Base-by-base conservation (phyloP, 2,888 invertebrate genomes). In the Acheta domesticus region DNA sequence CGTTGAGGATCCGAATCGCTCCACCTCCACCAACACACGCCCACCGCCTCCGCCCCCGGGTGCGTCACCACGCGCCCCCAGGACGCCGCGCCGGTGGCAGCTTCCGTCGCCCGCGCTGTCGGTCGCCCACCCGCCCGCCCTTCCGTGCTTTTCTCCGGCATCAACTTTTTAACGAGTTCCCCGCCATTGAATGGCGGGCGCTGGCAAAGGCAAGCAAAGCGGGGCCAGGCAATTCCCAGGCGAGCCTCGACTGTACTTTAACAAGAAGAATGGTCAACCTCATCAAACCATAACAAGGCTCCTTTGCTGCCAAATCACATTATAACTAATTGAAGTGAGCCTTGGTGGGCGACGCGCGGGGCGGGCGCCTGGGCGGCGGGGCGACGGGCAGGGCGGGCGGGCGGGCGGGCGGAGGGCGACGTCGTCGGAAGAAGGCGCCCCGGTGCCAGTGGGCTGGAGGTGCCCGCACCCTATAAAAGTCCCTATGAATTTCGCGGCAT, bases 101-200 rank as follows among this genome's bases (percentile, higher is more conserved):
- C 19, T 19, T 19, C 62, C 16, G 16, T 8, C 50, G 12, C 50
- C 19, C 19, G 14, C 50, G 12, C 23, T 1, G 14, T 12, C 19
- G n/a, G n/a, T n/a, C n/a, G n/a, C n/a, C n/a, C n/a, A n/a, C n/a
- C n/a, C n/a, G n/a, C n/a, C n/a, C n/a, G 14, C 50, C 19, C 50
- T 50, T 50, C 62, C 16, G 16, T 8, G 14, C 19, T 14, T 19
- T 14, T 62, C 19, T 62, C 19, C 62, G 16, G 82, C 81, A 83
- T 83, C 82, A 83, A 82, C 80, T 82, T 83, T 83, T 83, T 84
- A 84, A 84, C 84, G 84, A 84, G 84, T 83, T 83, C 83, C 82
- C 82, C 82, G 74, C 80, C 76, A 48, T 80, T 76, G 76, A 80
- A 78, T 23, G 80, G 48, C 77, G 79, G 77, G 73, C 49, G 77